Evolutionary conservation across 2,113 vertebrate genomes (phyloP), one percentile per base, ranked within the genome.

Genomic region (Oncorhynchus kisutch): DNA sequence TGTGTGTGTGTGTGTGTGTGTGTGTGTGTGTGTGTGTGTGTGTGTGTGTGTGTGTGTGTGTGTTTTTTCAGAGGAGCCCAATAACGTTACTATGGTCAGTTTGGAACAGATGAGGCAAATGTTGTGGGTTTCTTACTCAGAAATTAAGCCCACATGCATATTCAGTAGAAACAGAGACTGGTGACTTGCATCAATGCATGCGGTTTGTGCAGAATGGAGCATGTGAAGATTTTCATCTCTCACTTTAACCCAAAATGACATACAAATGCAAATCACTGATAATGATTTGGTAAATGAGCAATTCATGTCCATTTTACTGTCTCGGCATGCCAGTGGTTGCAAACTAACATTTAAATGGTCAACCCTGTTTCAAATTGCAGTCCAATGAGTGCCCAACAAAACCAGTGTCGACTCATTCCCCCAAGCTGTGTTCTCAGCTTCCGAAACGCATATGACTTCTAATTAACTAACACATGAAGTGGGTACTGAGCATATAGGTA

Each of bases 91-190:
- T 54, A 9, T 51, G 39, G 57, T 49, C 78, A 70, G 14, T 67
- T 70, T 31, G 71, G 4, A 71, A 29, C 27, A 79, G 25, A 67
- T 67, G 54, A 67, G 25, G 60, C 14, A 54, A 45, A 45, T 45
- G 39, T 45, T 72, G 3, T 71, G 75, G 29, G 22, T 67, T 71
- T 75, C 66, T 69, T 60, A 72, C 51, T 80, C 67, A 74, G 27
- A 75, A 75, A 83, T 79, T 48, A 65, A 79, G 70, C 24, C 25
- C 67, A 57, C 73, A 57, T 45, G 39, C 49, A 64, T 54, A 54
- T 54, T 54, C 51, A 54, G 51, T 54, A 54, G 51, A 5, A 82
- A 82, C 79, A 76, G 81, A 24, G 51, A 54, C 51, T 54, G 51
- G 16, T 45, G 39, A 45, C 39, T 45, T 11, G 16, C 51, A 54